Base-by-base conservation (phyloP, 2,797 vertebrate species). In the Tragelaphus oryx region DNA sequence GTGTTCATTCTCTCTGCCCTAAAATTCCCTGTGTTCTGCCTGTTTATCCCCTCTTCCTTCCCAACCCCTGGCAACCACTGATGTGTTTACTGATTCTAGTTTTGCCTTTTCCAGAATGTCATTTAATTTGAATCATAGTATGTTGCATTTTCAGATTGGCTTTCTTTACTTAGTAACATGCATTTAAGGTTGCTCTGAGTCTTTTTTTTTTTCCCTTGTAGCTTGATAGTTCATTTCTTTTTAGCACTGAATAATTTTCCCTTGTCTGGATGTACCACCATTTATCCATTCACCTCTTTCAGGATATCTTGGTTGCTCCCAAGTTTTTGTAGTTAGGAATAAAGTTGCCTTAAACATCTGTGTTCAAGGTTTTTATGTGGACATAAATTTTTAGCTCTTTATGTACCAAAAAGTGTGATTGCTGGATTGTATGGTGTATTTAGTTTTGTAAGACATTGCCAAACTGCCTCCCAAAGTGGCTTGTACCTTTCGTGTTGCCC, bases 151-250 rank as follows among this genome's bases (percentile, higher is more conserved):
- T 94, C 17, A 65, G 68, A 76, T 83, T 37, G 79, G 17, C 55
- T 94, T 76, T 8, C 33, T 76, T 48, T 9, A 22, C 37, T 65
- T 55, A 33, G 46, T 60, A 57, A 82, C 71, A 44, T 1, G 22
- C 46, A 24, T 76, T 46, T 62, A 89, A 75, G 92, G 11, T 76
- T 76, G 17, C 41, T 54, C 33, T n/a, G 8, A 37, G 37, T 18
- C 18, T 65, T 55, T 76, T 44, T 33, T 83, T 59, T 52, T 24
- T 83, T 76, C 8, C 20, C 46, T 52, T 44, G 28, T 83, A 48
- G 68, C 86, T 89, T 89, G 37, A 55, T 75, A 89, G 86, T 41
- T 55, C 55, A 76, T 55, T 94, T 89, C 48, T 65, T 89, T 93
- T 50, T 80, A 87, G 13, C 50, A 50, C 59, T 48, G 18, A 87